Evolutionary conservation across 2,113 vertebrate genomes (phyloP).

Genomic region (Pituophis catenifer): DNA sequence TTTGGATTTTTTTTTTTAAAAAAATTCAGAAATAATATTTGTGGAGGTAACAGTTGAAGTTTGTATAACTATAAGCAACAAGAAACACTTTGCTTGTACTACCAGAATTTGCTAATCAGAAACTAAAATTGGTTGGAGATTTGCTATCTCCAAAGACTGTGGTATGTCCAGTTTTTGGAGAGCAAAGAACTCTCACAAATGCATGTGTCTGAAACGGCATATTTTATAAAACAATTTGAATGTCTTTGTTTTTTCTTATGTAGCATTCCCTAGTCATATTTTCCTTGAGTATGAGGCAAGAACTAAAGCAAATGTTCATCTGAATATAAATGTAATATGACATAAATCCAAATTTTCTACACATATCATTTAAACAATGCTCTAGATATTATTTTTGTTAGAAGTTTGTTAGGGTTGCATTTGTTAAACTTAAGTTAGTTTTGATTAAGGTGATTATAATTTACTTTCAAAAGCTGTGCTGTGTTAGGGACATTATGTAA

Average conservation of each 20-base stretch:
- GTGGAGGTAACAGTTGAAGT: background rate
- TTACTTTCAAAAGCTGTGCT: constrained; percentile 45
- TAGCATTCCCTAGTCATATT: background rate
- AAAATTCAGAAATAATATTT: background rate
- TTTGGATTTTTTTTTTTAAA: background rate
- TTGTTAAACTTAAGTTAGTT: constrained; percentile 46
- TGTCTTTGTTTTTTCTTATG: constrained; percentile 2
- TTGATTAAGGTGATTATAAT: constrained; percentile 45
- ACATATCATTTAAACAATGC: constrained; percentile 30
- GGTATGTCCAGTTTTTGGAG: background rate
- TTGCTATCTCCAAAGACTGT: background rate
- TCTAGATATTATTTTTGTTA: background rate
- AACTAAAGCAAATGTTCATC: background rate
- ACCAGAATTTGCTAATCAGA: background rate
- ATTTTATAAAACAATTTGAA: constrained; percentile 5
- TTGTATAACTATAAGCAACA: background rate
- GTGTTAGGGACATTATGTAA: constrained; percentile 32
- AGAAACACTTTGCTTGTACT: background rate
- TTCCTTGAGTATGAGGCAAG: background rate
- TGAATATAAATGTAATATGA: background rate
- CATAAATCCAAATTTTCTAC: constrained; percentile 37
- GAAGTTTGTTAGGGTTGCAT: constrained; percentile 39
- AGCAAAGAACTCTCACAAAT: background rate
- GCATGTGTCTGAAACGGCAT: background rate
- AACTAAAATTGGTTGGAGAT: background rate